phyloP scores from a whole-genome alignment of 2,797 vertebrate genomes.

The Peromyscus eremicus region DNA sequence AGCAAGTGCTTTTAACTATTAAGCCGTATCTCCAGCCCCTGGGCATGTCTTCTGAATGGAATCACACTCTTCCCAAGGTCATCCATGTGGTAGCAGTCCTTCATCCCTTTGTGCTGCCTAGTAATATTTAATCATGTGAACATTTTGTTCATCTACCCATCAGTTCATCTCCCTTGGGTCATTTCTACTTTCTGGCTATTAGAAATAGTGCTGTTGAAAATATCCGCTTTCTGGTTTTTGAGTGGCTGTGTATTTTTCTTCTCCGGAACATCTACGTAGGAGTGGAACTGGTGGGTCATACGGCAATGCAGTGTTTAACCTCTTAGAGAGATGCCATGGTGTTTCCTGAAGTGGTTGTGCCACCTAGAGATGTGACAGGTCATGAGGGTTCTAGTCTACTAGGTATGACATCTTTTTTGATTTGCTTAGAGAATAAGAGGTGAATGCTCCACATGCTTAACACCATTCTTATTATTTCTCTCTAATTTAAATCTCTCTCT shows the following conservation, averaged over 20 bases:
- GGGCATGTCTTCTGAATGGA: not conserved
- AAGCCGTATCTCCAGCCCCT: not conserved
- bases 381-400: not conserved
- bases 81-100: too few relatives aligned
- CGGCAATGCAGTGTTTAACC: not conserved
- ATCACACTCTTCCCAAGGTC: not conserved
- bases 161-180: not conserved
- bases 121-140: not conserved
- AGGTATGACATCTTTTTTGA: fast-evolving
- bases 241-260: not conserved
- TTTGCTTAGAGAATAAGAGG: not conserved
- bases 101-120: not conserved
- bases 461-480: not conserved
- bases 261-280: not conserved
- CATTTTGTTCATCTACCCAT: not conserved
- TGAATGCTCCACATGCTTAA: too few relatives aligned
- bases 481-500: not conserved
- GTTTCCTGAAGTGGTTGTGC: not conserved
- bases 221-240: not conserved
- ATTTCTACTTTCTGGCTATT: not conserved
- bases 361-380: too few relatives aligned
- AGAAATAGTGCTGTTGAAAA: not conserved
- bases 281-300: not conserved
- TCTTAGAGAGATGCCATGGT: not conserved
- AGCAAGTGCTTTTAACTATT: not conserved